Base-by-base conservation (phyloP, 2,113 vertebrate species). In the Apistogramma diplotaenia region DNA sequence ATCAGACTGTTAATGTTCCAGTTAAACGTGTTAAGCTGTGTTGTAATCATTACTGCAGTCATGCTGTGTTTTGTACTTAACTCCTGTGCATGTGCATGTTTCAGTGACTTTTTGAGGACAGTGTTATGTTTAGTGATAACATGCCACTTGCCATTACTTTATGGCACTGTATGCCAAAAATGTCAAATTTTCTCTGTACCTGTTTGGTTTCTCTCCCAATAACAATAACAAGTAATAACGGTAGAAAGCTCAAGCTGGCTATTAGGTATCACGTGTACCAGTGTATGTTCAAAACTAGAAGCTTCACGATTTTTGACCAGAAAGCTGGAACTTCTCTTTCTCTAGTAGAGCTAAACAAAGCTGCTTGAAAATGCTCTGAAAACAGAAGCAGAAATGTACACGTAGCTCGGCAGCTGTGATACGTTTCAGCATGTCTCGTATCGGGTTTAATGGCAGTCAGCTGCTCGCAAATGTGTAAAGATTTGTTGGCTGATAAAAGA, bases 401-500 rank as follows among this genome's bases (percentile, higher is more conserved):
- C 37, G 11, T 27, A 27, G 21, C 43, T 46, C 5, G 18, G 37
- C 21, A 1, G 37, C 25, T 46, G 21, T 37, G 25, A 65, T 11
- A 1, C 9, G 7, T 46, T 67, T 67, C 51, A 56, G 16, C n/a
- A 1, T 31, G 62, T 51, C 13, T 46, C 3, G 27, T 23, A 13
- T 8, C 1, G 72, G 13, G 49, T 9, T 35, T 3, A 3, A 33
- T 29, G 18, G 6, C 40, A 54, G 18, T 51, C 12, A 27, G 35
- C 54, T 25, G 1, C 53, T 13, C 0, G 23, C 53, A 78, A 56
- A 70, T 15, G 40, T 74, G 60, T 85, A 80, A 81, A 83, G 67
- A 84, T 78, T 2, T 55, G 25, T 77, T 9, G 21, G 10, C 21
- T 83, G 76, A 90, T 79, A 87, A 2, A 3, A 33, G n/a, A 57